phyloP scores from a whole-genome alignment of 2,888 invertebrate species.

The Catocala fraxini region DNA sequence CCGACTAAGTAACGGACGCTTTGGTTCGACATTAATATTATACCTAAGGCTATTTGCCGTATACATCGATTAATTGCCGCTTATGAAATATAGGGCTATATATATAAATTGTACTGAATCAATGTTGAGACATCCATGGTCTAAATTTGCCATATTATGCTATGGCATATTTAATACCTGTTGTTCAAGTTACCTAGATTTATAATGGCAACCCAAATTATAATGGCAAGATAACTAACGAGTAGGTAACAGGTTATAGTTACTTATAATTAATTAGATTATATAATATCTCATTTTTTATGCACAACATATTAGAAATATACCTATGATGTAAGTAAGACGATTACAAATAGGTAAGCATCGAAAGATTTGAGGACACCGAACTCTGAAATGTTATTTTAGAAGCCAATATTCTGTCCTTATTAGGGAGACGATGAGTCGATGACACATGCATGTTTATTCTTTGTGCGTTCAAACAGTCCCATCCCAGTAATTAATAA shows the following conservation, averaged over 20 bases:
- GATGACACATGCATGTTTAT: slow-evolving; percentile 6
- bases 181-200: not conserved
- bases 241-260: not conserved
- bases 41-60: no score
- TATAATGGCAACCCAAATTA: not conserved
- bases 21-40: slow-evolving; percentile 27
- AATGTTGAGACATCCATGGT: no score
- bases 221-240: not conserved
- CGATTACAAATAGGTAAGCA: not conserved
- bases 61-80: no score
- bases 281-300: slow-evolving; percentile 1
- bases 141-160: not conserved
- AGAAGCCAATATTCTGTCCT: not conserved
- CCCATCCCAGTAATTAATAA: slow-evolving; percentile 9
- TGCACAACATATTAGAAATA: not conserved
- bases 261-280: not conserved
- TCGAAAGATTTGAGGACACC: slow-evolving; percentile 6
- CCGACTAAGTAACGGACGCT: slow-evolving; percentile 28
- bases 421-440: slow-evolving; percentile 7
- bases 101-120: no score
- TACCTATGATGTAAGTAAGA: not conserved
- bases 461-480: slow-evolving; percentile 28
- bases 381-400: slow-evolving; percentile 1
- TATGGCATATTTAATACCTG: not conserved
- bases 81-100: no score